phyloP scores from a whole-genome alignment of 2,888 invertebrate genomes.

The Acleris sparsana region DNA sequence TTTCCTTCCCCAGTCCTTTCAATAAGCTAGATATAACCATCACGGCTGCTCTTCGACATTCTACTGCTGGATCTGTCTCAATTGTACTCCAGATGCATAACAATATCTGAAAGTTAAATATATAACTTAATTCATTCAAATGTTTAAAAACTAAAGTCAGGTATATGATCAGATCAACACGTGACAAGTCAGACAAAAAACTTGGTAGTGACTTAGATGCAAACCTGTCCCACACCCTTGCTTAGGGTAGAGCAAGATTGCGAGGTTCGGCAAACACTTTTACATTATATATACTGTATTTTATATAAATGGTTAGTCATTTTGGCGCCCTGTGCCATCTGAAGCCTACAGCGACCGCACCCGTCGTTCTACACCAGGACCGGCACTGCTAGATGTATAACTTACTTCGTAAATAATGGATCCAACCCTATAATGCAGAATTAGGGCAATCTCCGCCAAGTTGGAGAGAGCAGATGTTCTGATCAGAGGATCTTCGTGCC shows the following conservation, averaged over 20 bases:
- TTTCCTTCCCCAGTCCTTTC: conserved; percentile 88
- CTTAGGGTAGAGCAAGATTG: too few relatives aligned
- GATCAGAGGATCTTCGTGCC: conserved; percentile 88
- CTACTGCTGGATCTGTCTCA: conserved; percentile 87
- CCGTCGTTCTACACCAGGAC: too few relatives aligned
- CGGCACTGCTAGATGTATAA: background rate
- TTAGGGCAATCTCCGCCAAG: conserved; percentile 90
- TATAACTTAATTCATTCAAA: background rate
- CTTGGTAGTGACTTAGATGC: background rate
- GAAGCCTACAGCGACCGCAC: too few relatives aligned
- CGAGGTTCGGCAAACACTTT: too few relatives aligned
- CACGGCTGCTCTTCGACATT: conserved; percentile 91
- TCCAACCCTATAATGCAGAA: conserved; percentile 89
- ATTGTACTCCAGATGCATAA: conserved; percentile 87
- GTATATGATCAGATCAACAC: background rate
- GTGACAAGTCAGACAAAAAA: background rate
- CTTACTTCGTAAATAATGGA: conserved; percentile 88
- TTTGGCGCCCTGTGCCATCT: too few relatives aligned
- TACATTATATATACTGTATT: too few relatives aligned
- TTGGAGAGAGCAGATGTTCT: conserved; percentile 93
- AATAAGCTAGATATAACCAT: conserved; percentile 89
- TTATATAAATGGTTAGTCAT: too few relatives aligned
- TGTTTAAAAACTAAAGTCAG: too few relatives aligned
- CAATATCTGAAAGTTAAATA: conserved; percentile 84
- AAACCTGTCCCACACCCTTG: too few relatives aligned